Conservation (phyloP, 2,113 vertebrate genomes). For the Varanus salvator region DNA sequence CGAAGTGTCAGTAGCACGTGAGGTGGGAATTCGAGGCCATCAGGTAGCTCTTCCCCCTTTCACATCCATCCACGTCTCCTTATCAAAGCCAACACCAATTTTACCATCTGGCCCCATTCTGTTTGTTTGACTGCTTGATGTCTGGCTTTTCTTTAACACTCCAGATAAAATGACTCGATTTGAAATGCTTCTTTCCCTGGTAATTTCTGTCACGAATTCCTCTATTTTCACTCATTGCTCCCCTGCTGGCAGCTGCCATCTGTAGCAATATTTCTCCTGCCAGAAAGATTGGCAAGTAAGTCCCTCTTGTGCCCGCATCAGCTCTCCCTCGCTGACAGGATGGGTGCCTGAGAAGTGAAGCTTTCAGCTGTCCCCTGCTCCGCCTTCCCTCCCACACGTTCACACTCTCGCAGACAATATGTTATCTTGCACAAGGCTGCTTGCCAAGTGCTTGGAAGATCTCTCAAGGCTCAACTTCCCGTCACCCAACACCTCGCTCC, state of each 20-base stretch:
- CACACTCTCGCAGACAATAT: constrained; percentile 1
- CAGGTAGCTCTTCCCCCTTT: neutral
- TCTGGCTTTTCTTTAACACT: constrained; percentile 54
- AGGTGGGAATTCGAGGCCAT: neutral
- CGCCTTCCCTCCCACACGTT: neutral
- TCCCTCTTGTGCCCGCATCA: constrained; percentile 65
- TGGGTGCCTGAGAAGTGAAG: constrained; percentile 24
- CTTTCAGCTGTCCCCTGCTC: constrained; percentile 34
- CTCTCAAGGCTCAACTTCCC: neutral
- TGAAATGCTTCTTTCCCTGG: constrained; percentile 41
- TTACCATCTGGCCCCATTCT: constrained; percentile 26
- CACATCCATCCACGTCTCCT: constrained; percentile 10
- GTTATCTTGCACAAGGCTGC: constrained; percentile 22
- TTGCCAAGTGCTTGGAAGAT: neutral
- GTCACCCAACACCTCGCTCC: neutral
- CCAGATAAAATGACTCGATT: constrained; percentile 51
- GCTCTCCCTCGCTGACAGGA: constrained; percentile 58
- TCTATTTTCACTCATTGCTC: constrained; percentile 68
- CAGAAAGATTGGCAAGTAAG: constrained; percentile 68
- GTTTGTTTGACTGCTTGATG: constrained; percentile 59
- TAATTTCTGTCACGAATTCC: constrained; percentile 69
- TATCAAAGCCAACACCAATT: constrained; percentile 11
- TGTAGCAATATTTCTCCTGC: constrained; percentile 71
- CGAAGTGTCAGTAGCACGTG: neutral
- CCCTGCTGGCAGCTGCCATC: constrained; percentile 74